These are phyloP conservation scores for Caenorhabditis briggsae DNA, from an alignment of 1,140 invertebrate species.

Conservation along the genomic window DNA sequence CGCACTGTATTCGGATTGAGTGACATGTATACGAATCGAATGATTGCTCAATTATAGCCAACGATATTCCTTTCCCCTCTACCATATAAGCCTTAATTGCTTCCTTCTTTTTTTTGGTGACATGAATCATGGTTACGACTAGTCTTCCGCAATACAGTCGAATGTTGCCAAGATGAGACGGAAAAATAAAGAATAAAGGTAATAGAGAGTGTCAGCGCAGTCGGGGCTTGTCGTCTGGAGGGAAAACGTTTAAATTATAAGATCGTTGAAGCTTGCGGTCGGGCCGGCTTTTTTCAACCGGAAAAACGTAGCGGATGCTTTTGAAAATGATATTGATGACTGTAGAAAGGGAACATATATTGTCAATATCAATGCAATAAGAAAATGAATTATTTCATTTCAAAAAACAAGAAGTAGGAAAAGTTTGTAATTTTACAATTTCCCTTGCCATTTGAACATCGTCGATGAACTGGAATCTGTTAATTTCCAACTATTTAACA, in stretches of 20 bases:
- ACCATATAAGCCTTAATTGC: slow-evolving; percentile 55
- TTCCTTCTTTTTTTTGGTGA: slow-evolving; percentile 38
- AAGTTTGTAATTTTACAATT: too few species aligned
- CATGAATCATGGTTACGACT: slow-evolving; percentile 51
- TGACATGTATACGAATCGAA: slow-evolving; percentile 52
- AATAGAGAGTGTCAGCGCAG: not conserved
- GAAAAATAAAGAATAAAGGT: not conserved
- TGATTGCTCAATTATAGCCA: slow-evolving; percentile 54
- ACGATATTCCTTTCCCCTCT: slow-evolving; percentile 36
- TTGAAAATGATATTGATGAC: not conserved
- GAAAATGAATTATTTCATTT: too few species aligned
- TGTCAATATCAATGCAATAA: too few species aligned
- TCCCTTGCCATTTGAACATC: too few species aligned
- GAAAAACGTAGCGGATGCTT: slow-evolving; percentile 12
- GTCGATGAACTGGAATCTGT: too few species aligned
- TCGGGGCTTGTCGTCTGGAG: not conserved
- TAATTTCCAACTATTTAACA: too few species aligned
- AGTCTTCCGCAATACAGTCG: slow-evolving; percentile 35
- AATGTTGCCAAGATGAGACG: slow-evolving; percentile 24
- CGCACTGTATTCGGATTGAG: slow-evolving; percentile 49
- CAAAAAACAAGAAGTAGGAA: too few species aligned
- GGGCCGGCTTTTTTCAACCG: slow-evolving; percentile 4
- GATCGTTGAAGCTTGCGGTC: slow-evolving; percentile 49
- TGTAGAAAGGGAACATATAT: not conserved
- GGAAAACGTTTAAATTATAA: slow-evolving; percentile 50